Percentiles rank a stretch among this genome's conserved stretches.
Evolutionary conservation across 2,797 vertebrate genomes (phyloP).

Genomic region (Sphenopsis melanotis): DNA sequence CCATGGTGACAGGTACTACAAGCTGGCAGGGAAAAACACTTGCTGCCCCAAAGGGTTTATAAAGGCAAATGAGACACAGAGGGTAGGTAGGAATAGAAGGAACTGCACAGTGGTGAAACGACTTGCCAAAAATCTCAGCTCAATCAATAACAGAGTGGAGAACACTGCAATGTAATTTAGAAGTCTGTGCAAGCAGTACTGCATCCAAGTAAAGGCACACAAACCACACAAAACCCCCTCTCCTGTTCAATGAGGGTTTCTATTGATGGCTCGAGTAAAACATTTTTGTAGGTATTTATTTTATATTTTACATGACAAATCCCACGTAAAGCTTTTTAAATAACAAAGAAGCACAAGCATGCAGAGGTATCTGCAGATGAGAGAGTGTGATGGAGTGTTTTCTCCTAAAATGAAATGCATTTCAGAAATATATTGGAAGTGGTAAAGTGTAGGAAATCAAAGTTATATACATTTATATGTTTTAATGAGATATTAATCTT

Average conservation of each 20-base stretch:
- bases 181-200: neutral
- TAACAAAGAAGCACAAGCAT: neutral
- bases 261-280: neutral
- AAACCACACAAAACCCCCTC: neutral
- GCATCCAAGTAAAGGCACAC: neutral
- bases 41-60: neutral
- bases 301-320: slow-evolving; percentile 28
- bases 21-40: neutral
- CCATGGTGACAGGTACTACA: neutral
- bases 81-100: neutral
- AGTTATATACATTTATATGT: neutral
- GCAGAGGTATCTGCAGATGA: neutral
- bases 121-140: slow-evolving; percentile 4
- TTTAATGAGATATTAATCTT: neutral
- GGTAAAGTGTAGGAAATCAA: neutral
- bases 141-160: neutral
- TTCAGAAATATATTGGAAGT: neutral
- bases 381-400: neutral
- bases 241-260: neutral
- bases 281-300: neutral
- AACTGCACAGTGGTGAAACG: neutral
- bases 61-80: neutral
- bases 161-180: neutral
- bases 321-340: neutral
- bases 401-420: neutral